Evolutionary conservation across 2,797 vertebrate species (phyloP).

Genomic region (Sebastes cheni): DNA sequence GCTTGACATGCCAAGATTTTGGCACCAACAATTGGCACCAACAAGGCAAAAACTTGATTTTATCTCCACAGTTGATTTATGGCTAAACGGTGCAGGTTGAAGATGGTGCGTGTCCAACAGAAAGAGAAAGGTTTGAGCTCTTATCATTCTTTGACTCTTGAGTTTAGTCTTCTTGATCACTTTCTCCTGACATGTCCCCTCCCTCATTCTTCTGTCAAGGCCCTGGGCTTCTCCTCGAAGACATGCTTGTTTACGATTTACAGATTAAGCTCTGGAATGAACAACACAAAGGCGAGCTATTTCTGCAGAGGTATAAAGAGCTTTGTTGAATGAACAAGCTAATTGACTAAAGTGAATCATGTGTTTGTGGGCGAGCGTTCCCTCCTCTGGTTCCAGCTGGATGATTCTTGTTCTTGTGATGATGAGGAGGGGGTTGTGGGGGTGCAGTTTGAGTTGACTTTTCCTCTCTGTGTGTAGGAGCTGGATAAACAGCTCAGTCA

Average conservation of each 20-base stretch:
- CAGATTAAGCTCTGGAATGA: constrained; percentile 53
- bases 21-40: background rate
- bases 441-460: constrained; percentile 46
- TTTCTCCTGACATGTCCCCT: constrained; percentile 21
- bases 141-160: constrained; percentile 8
- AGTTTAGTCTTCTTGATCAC: constrained; percentile 5
- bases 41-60: constrained; percentile 10
- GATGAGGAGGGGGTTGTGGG: constrained; percentile 1
- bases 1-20: constrained; percentile 36
- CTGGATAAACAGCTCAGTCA: constrained; percentile 66
- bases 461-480: constrained; percentile 31
- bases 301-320: constrained; percentile 59
- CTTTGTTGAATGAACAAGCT: constrained; percentile 52
- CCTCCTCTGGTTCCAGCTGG: constrained; percentile 67
- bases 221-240: constrained; percentile 31
- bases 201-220: constrained; percentile 6
- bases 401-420: constrained; percentile 56
- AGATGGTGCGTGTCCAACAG: background rate
- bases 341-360: constrained; percentile 76
- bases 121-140: constrained; percentile 9
- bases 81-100: background rate
- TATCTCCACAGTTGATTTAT: constrained; percentile 30
- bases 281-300: constrained; percentile 44
- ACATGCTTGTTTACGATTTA: constrained; percentile 64
- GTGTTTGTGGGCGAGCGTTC: constrained; percentile 59